Conservation (phyloP, 2,797 vertebrate genomes). For the Simalia tracyae region DNA sequence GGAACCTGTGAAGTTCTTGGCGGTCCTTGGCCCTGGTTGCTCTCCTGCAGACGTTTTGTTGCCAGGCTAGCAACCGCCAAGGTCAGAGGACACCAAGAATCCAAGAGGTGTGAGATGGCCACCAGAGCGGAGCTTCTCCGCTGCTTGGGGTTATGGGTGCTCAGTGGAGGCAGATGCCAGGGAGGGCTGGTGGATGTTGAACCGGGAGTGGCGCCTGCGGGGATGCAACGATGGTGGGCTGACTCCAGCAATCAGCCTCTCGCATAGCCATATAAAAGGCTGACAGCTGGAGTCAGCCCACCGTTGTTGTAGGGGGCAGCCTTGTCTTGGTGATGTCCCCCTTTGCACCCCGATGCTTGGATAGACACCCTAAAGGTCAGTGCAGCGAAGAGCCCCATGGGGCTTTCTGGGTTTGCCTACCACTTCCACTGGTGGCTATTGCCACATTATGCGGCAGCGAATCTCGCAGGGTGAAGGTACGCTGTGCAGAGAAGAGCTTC, state of each 20-base stretch:
- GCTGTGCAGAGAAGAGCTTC: neutral
- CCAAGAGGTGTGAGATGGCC: neutral
- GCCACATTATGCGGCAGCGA: neutral
- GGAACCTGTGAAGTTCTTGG: too few species aligned
- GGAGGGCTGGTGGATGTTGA: neutral
- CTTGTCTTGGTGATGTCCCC: neutral
- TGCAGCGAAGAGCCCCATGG: neutral
- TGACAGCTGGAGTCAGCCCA: too few species aligned
- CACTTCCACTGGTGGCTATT: neutral
- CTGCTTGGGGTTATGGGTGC: neutral
- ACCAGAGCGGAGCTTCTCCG: neutral
- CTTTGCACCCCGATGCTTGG: neutral
- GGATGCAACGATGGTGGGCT: neutral
- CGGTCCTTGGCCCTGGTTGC: neutral
- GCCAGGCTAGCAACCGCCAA: neutral
- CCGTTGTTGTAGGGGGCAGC: neutral
- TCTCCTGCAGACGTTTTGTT: neutral
- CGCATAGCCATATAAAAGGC: neutral
- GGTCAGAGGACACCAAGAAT: neutral
- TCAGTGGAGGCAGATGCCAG: neutral
- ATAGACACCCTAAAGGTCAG: neutral
- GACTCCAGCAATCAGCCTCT: neutral
- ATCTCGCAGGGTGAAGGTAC: neutral
- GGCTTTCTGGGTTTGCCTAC: neutral
- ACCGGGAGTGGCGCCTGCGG: neutral